phyloP scores from a whole-genome alignment of 64 coral and sea anemone genomes.

The Hydrozoanthus tunicans region DNA sequence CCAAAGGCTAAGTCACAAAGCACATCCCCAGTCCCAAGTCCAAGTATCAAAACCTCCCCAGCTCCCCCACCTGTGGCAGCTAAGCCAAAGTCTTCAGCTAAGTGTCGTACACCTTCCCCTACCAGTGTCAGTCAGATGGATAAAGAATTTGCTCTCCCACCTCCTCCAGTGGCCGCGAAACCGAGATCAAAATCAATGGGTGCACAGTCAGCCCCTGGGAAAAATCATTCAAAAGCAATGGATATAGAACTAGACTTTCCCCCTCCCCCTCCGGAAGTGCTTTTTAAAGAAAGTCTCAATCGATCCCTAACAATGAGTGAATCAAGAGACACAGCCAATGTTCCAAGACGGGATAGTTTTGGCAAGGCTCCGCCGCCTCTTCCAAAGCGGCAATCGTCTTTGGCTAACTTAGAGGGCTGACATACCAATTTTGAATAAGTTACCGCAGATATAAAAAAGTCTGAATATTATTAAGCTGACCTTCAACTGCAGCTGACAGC shows the following conservation, averaged over 20 bases:
- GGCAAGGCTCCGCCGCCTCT: constrained; percentile 24
- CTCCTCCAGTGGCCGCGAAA: constrained; percentile 36
- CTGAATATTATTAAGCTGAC: neutral
- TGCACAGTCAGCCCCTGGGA: neutral
- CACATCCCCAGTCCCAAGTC: neutral
- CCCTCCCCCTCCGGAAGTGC: constrained; percentile 79
- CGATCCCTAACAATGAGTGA: constrained; percentile 51
- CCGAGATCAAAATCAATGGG: constrained; percentile 51
- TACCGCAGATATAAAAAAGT: neutral
- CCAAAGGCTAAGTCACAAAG: constrained; percentile 26
- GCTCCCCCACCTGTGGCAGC: constrained; percentile 38
- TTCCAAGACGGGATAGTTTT: constrained; percentile 44
- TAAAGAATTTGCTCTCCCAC: constrained; percentile 35
- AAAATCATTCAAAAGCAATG: neutral
- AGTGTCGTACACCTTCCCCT: constrained; percentile 14
- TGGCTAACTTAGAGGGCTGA: constrained; percentile 3
- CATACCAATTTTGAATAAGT: neutral
- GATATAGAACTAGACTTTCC: constrained; percentile 78
- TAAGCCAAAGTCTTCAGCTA: constrained; percentile 9
- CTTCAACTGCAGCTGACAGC: too few species aligned
- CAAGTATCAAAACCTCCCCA: neutral
- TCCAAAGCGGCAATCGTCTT: constrained; percentile 37
- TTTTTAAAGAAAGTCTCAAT: constrained; percentile 60
- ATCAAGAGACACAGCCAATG: neutral
- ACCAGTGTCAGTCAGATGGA: neutral